phyloP scores from a whole-genome alignment of 2,113 vertebrate genomes.

The Erythrocercus mccallii region DNA sequence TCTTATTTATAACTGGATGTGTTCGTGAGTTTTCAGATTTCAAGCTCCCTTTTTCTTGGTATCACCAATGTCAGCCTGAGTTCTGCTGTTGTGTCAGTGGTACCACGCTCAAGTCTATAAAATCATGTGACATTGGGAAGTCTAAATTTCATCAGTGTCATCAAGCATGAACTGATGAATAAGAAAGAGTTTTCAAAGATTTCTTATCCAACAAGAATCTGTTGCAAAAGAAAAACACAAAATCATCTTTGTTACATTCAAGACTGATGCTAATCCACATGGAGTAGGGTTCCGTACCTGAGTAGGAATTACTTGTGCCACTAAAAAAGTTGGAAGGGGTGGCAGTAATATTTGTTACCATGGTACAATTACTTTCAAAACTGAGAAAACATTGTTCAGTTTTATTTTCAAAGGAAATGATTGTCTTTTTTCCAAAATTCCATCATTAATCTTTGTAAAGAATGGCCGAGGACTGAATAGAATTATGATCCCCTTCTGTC shows the following conservation, averaged over 20 bases:
- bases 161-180: background rate
- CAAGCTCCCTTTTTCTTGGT: background rate
- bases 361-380: background rate
- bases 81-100: background rate
- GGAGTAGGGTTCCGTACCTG: background rate
- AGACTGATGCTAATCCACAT: background rate
- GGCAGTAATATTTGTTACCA: background rate
- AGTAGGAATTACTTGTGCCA: background rate
- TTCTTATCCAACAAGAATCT: background rate
- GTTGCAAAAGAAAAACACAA: background rate
- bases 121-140: background rate
- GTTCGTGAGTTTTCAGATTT: background rate
- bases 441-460: background rate
- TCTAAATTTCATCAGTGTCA: background rate
- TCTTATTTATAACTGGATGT: background rate
- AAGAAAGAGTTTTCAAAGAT: background rate
- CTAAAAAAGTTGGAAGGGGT: background rate
- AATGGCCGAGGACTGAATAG: background rate
- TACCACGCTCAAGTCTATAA: background rate
- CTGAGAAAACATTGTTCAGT: background rate
- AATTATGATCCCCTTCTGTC: background rate
- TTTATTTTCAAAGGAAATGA: background rate
- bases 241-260: background rate
- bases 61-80: background rate
- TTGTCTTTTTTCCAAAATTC: background rate